phyloP scores from a whole-genome alignment of 2,888 invertebrate genomes.

The Dexiosoma caninum region DNA sequence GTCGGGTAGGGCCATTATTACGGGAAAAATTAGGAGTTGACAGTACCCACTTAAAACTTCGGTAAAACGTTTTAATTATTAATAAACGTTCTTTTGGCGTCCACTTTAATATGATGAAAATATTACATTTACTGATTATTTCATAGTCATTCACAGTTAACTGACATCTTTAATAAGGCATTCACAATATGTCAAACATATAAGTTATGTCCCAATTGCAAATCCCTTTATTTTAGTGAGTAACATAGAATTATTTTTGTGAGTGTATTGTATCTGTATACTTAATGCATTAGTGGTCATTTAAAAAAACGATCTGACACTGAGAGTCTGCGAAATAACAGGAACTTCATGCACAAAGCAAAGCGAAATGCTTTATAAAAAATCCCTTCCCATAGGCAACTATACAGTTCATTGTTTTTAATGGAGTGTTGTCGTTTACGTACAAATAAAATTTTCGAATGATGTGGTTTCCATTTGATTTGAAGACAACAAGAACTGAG shows the following conservation, averaged over 20 bases:
- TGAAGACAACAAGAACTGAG: slow-evolving; percentile 14
- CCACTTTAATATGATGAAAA: too few relatives aligned
- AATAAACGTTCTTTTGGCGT: too few relatives aligned
- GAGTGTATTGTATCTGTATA: background rate
- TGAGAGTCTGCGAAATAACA: background rate
- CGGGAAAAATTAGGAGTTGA: too few relatives aligned
- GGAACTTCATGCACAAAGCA: background rate
- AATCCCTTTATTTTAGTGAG: too few relatives aligned
- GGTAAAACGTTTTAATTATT: too few relatives aligned
- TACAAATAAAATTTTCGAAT: background rate
- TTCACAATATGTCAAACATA: too few relatives aligned
- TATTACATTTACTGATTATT: too few relatives aligned
- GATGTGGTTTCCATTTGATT: slow-evolving; percentile 41
- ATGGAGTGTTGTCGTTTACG: background rate
- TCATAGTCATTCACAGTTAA: too few relatives aligned
- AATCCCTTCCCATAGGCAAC: background rate
- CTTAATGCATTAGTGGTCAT: background rate
- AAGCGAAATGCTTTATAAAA: background rate
- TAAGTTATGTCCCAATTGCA: too few relatives aligned
- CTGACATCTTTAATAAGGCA: too few relatives aligned
- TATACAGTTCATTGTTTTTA: slow-evolving; percentile 10
- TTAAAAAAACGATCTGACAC: background rate
- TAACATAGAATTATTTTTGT: background rate
- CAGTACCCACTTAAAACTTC: too few relatives aligned
- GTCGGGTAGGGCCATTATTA: too few relatives aligned